Evolutionary conservation across 2,113 vertebrate genomes (phyloP).

Genomic region (Uropsilus gracilis): DNA sequence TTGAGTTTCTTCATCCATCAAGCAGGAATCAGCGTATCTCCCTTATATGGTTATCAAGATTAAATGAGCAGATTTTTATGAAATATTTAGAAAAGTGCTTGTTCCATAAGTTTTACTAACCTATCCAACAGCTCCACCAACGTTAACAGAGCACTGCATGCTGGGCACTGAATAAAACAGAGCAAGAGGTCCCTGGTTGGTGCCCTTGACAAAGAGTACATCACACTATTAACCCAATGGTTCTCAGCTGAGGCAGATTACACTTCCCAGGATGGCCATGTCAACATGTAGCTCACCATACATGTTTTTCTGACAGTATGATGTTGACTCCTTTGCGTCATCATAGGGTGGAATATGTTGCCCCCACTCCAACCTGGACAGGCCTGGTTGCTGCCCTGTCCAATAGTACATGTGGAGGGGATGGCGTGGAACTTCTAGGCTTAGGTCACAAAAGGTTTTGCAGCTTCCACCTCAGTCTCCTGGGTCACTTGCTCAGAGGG

Average conservation of each 20-base stretch:
- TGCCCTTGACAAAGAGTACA: too few relatives aligned
- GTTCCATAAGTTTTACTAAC: neutral
- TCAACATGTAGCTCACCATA: neutral
- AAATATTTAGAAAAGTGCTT: conserved; percentile 8
- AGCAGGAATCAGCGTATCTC: neutral
- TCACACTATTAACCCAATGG: too few relatives aligned
- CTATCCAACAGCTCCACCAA: neutral
- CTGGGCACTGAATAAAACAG: neutral
- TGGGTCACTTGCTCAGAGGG: too few relatives aligned
- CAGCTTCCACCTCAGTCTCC: neutral
- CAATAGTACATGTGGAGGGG: neutral
- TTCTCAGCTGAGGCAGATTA: neutral
- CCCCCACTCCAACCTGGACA: neutral
- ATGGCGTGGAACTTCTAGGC: neutral
- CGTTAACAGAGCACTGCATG: neutral
- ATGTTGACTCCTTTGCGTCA: neutral
- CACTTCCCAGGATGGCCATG: neutral
- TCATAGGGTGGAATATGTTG: too few relatives aligned
- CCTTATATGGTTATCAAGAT: neutral
- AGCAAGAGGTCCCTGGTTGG: too few relatives aligned
- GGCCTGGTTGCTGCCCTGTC: neutral
- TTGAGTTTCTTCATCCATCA: neutral
- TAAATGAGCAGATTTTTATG: neutral
- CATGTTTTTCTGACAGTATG: neutral
- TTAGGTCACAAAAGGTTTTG: neutral